Evolutionary conservation across 30 jellyfish, hydroid and myxozoan genomes (phyloP).

Genomic region (Aurelia sp.): DNA sequence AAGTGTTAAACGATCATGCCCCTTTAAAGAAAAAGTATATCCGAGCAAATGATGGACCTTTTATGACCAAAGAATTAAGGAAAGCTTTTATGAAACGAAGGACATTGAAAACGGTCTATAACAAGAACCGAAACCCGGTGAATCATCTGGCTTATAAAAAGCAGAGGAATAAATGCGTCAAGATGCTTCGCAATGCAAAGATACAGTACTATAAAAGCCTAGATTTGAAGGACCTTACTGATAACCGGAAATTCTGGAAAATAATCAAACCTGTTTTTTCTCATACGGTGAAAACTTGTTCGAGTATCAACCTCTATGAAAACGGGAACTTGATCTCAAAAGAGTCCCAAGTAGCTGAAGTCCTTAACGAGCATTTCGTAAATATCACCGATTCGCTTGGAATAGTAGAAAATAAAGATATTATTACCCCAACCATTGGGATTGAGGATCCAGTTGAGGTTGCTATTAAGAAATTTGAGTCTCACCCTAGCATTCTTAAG

Average conservation of each 20-base stretch:
- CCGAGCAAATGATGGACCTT: background rate
- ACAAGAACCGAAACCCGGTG: background rate
- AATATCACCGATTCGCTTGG: background rate
- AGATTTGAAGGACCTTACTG: too few species aligned
- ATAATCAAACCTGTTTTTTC: background rate
- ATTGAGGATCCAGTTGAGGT: background rate
- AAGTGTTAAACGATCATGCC: too few species aligned
- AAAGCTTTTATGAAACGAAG: background rate
- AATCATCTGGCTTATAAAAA: too few species aligned
- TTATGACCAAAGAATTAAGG: slow-evolving; percentile 1
- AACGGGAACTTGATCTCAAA: background rate
- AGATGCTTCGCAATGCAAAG: too few species aligned
- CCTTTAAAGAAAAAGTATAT: too few species aligned
- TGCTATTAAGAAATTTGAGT: background rate
- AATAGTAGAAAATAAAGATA: background rate
- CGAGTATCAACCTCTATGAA: background rate
- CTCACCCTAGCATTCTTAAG: background rate
- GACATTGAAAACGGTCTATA: background rate
- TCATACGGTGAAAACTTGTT: background rate
- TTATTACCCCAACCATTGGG: background rate
- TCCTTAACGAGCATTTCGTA: background rate
- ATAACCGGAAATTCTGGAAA: too few species aligned
- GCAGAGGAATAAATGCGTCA: too few species aligned
- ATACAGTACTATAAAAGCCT: too few species aligned
- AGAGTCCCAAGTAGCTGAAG: background rate